Percentiles rank a stretch among this genome's conserved stretches.
Evolutionary conservation across 2,888 invertebrate species (phyloP).

Genomic region (Mimas tiliae): DNA sequence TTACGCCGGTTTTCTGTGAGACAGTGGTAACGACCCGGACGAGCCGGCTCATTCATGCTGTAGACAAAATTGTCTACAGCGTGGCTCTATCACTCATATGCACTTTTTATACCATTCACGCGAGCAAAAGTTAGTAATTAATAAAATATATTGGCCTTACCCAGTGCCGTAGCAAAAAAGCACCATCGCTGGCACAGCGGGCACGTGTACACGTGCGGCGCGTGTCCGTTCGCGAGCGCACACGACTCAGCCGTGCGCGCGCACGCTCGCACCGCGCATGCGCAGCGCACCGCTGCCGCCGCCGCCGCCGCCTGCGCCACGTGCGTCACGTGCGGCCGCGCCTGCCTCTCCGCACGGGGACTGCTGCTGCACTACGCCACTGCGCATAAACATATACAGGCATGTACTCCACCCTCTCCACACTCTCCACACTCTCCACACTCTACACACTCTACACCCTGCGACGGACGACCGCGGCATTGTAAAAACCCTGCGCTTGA

Average conservation of each 20-base stretch:
- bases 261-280: slow-evolving; percentile 41
- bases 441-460: too few species aligned
- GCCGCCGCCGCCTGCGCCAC: too few species aligned
- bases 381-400: slow-evolving; percentile 33
- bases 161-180: slow-evolving; percentile 43
- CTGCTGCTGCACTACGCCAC: slow-evolving; percentile 34
- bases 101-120: too few species aligned
- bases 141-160: not conserved
- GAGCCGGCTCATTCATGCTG: too few species aligned
- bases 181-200: slow-evolving; percentile 46
- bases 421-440: too few species aligned
- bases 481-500: too few species aligned
- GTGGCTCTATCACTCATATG: too few species aligned
- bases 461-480: too few species aligned
- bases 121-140: too few species aligned
- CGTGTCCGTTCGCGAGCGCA: slow-evolving; percentile 40
- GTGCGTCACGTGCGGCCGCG: slow-evolving; percentile 36
- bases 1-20: too few species aligned
- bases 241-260: slow-evolving; percentile 23
- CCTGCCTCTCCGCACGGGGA: slow-evolving; percentile 32
- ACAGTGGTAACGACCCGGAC: too few species aligned
- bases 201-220: slow-evolving; percentile 40
- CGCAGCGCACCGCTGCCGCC: slow-evolving; percentile 33
- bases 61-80: too few species aligned
- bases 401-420: not conserved